Base-by-base conservation (phyloP, 2,113 vertebrate genomes). In the Tetrao urogallus region DNA sequence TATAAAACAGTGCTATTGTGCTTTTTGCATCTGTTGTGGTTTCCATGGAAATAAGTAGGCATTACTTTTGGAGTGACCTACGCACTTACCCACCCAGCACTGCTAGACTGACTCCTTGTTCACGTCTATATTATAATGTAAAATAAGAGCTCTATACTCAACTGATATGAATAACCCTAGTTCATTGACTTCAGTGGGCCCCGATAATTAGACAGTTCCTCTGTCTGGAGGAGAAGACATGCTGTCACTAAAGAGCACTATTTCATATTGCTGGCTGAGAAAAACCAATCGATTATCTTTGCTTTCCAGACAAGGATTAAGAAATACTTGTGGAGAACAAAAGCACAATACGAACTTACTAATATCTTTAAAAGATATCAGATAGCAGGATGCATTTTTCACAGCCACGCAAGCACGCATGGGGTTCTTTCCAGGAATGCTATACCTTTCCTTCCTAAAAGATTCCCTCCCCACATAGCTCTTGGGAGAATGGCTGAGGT, bases 211-310 rank as follows among this genome's bases (percentile, higher is more conserved):
- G 79, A 58, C 16, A 50, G n/a, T 45, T 81, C 64, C 77, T 82
- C 86, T 32, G 30, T 58, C 28, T 89, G 63, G 77, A 80, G 91
- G 12, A 90, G 52, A 81, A 67, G 70, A 75, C n/a, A 13, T 34
- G 43, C 81, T 82, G 43, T 84, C 70, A 64, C 54, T 89, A 61
- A 93, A 57, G 50, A 92, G 20, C 4, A 1, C 18, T 84, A 47
- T 81, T 34, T 90, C 34, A 47, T 82, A 27, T 81, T 95, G 57
- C 70, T 84, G 70, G 25, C 45, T 76, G 61, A 65, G 92, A 69
- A 93, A 92, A 67, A 58, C 24, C 86, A 32, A 81, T 86, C 90
- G 69, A 90, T 88, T 95, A 72, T 78, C 72, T 89, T 93, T 82
- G 34, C 76, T 82, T 90, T 92, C 57, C 66, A 58, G 73, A 84